phyloP scores from a whole-genome alignment of 1,140 invertebrate species.

The Parapsyche elsis region DNA sequence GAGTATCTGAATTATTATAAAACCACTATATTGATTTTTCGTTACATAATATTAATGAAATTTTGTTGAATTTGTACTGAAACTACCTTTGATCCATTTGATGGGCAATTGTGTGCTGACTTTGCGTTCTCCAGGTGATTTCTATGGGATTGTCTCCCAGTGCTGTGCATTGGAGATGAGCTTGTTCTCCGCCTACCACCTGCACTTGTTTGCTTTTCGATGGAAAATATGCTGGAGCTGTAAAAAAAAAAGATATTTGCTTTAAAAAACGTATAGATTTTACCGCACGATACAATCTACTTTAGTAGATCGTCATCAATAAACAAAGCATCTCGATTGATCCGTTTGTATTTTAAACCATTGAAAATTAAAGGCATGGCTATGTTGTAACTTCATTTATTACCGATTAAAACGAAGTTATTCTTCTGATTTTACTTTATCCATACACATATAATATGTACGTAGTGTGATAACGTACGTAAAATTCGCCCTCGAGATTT shows the following conservation, averaged over 20 bases:
- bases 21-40: too few species aligned
- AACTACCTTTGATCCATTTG: slow-evolving; percentile 74
- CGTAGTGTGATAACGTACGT: too few species aligned
- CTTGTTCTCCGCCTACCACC: slow-evolving; percentile 79
- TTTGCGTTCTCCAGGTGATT: slow-evolving; percentile 81
- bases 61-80: background rate
- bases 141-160: slow-evolving; percentile 90
- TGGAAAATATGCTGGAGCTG: slow-evolving; percentile 86
- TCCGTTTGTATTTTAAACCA: too few species aligned
- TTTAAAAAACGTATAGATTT: background rate
- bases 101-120: slow-evolving; percentile 73
- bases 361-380: too few species aligned
- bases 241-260: slow-evolving; percentile 43
- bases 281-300: background rate
- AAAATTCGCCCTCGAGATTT: too few species aligned
- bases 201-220: slow-evolving; percentile 82
- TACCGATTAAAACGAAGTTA: too few species aligned
- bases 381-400: too few species aligned
- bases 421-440: too few species aligned
- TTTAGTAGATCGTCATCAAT: background rate
- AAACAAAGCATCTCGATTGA: too few species aligned
- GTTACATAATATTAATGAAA: background rate
- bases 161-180: slow-evolving; percentile 86
- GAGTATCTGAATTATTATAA: slow-evolving; percentile 73
- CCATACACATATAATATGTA: too few species aligned